Evolutionary conservation across 2,797 vertebrate genomes (phyloP).

Genomic region (Calcarius lapponicus): DNA sequence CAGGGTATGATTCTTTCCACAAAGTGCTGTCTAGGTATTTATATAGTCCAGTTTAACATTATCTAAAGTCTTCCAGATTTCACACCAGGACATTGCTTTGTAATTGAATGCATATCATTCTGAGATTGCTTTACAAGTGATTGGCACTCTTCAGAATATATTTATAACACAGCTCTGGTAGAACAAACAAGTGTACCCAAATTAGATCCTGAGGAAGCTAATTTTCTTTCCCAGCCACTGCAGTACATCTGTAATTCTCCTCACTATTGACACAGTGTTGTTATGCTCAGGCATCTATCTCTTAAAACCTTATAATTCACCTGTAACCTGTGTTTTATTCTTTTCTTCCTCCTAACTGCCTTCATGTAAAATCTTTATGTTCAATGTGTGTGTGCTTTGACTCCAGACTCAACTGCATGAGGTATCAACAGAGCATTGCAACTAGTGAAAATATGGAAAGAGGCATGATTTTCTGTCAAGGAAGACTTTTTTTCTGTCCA

Average conservation of each 20-base stretch:
- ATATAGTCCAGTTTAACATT: constrained; percentile 3
- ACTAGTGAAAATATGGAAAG: background rate
- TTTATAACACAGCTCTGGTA: constrained; percentile 33
- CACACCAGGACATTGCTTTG: background rate
- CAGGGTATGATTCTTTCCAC: background rate
- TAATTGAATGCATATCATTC: constrained; percentile 11
- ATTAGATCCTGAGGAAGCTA: constrained; percentile 43
- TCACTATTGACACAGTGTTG: background rate
- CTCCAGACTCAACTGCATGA: background rate
- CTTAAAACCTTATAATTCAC: background rate
- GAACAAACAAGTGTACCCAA: constrained; percentile 46
- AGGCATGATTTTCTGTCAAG: background rate
- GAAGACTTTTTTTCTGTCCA: background rate
- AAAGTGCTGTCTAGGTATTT: background rate
- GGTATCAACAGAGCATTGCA: background rate
- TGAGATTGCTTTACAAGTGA: constrained; percentile 49
- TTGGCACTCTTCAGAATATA: constrained; percentile 47
- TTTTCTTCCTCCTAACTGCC: background rate
- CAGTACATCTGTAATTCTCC: constrained; percentile 37
- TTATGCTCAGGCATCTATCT: background rate
- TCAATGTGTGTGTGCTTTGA: background rate
- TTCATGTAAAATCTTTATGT: background rate
- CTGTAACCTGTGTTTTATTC: constrained; percentile 3
- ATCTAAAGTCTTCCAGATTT: constrained; percentile 7
- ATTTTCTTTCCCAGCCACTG: constrained; percentile 31